These are phyloP conservation scores for Cryptus armator DNA, from an alignment of 2,888 invertebrate species.

Conservation along the genomic window DNA sequence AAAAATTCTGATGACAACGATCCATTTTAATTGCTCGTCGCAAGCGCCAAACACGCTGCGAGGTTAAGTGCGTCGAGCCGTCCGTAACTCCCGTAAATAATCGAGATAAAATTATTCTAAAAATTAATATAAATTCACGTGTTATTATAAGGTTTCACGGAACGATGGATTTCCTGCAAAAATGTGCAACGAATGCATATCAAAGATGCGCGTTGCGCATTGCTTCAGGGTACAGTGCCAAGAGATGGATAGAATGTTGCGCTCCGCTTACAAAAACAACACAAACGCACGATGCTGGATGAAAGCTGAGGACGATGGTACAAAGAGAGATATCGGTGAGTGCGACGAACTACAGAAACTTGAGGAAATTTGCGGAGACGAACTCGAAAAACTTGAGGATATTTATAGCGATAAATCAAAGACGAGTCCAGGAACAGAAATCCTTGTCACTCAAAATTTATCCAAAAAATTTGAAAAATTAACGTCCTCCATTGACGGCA, in stretches of 20 bases:
- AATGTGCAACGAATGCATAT: slow-evolving; percentile 76
- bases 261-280: slow-evolving; percentile 37
- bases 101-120: neutral
- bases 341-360: neutral
- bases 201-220: slow-evolving; percentile 75
- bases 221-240: slow-evolving; percentile 79
- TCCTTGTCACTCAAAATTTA: neutral
- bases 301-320: too few relatives aligned
- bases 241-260: slow-evolving; percentile 74
- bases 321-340: neutral
- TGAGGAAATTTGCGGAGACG: neutral
- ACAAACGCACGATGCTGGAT: neutral
- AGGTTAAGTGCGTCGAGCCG: too few relatives aligned
- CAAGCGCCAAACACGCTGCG: too few relatives aligned
- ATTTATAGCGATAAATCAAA: neutral
- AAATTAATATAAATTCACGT: neutral
- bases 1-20: too few relatives aligned
- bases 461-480: neutral
- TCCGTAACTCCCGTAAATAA: neutral
- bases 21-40: too few relatives aligned
- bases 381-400: neutral
- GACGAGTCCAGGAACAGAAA: neutral
- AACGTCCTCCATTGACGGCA: neutral
- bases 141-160: slow-evolving; percentile 72
- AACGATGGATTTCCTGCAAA: slow-evolving; percentile 78